Conservation (phyloP, 1,140 invertebrate genomes). For the Vanessa atalanta region DNA sequence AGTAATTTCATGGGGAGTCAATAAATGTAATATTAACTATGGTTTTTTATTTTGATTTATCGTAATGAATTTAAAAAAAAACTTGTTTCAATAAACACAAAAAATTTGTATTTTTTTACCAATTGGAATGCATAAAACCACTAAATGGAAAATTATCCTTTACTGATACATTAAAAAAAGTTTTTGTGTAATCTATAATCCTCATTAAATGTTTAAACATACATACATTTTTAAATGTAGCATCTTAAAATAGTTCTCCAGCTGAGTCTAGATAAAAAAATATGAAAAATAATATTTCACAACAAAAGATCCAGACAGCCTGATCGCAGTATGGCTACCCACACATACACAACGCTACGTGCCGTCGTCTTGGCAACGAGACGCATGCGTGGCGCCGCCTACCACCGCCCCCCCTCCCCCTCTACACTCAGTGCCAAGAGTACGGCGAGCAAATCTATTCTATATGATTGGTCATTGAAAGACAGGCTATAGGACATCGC, state of each 20-base stretch:
- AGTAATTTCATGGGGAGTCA: not conserved
- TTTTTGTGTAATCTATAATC: no score
- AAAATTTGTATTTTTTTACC: no score
- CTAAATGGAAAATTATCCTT: no score
- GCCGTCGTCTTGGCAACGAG: conserved; percentile 76
- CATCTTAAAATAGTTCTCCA: no score
- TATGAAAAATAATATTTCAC: not conserved
- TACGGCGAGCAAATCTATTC: conserved; percentile 57
- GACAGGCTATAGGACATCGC: conserved; percentile 44
- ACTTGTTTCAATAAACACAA: no score
- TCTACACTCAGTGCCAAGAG: conserved; percentile 37
- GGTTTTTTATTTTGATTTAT: no score
- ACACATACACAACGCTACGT: conserved; percentile 62
- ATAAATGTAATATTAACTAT: not conserved
- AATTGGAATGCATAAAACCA: no score
- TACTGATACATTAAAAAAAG: no score
- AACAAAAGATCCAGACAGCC: conserved; percentile 28
- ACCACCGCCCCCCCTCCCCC: conserved; percentile 49
- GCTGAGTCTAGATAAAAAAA: not conserved
- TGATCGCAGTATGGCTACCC: conserved; percentile 40
- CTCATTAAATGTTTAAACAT: no score
- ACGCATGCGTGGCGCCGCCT: conserved; percentile 76
- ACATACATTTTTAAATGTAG: no score
- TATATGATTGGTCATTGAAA: conserved; percentile 74
- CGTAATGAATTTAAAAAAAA: no score